Percentiles rank a stretch among this genome's conserved stretches.
Evolutionary conservation across 2,113 vertebrate species (phyloP).

Genomic region (Ceyx cyanopectus): DNA sequence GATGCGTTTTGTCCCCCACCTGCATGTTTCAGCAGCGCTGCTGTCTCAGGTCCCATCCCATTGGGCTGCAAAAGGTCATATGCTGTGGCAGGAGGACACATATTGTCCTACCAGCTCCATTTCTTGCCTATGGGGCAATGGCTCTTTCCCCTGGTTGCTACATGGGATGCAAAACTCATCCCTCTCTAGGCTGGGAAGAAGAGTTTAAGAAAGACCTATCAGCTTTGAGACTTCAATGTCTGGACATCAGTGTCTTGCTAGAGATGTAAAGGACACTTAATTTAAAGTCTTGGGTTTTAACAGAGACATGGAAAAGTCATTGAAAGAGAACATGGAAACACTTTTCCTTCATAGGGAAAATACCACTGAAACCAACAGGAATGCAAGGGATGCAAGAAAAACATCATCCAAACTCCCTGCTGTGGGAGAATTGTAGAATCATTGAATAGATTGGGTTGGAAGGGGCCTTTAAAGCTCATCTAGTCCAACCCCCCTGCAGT

Average conservation of each 20-base stretch:
- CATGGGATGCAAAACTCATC: neutral
- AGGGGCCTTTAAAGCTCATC: neutral
- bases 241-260: neutral
- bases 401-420: neutral
- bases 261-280: neutral
- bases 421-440: neutral
- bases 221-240: neutral
- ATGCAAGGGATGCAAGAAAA: neutral
- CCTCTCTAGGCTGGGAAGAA: neutral
- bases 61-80: neutral
- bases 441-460: neutral
- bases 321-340: neutral
- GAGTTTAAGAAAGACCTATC: neutral
- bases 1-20: neutral
- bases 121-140: neutral
- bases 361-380: neutral
- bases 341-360: slow-evolving; percentile 5
- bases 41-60: neutral
- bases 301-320: neutral
- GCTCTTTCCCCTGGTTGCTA: neutral
- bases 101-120: neutral
- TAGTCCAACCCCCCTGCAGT: neutral
- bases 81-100: neutral
- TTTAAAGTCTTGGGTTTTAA: slow-evolving; percentile 7
- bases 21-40: neutral